Evolutionary conservation across 2,113 vertebrate genomes (phyloP).

Genomic region (Saimiri boliviensis): DNA sequence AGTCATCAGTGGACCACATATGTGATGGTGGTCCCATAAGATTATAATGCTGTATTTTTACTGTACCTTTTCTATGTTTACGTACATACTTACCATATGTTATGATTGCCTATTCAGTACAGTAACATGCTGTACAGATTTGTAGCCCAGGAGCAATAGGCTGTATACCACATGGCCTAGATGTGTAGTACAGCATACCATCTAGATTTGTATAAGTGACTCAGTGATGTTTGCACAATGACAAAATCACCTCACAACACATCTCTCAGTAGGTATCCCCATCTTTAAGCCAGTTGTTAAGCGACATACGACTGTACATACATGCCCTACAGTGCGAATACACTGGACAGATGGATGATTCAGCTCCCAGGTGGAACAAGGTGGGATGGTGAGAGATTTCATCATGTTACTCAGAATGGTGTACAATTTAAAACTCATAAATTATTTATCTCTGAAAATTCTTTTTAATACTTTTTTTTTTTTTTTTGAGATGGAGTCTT

Average conservation of each 20-base stretch:
- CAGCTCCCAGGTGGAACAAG: not conserved
- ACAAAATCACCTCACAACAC: not conserved
- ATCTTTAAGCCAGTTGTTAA: not conserved
- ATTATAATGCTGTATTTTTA: not conserved
- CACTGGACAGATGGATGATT: not conserved
- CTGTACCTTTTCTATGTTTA: not conserved
- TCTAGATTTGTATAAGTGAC: not conserved
- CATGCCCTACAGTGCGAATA: not conserved
- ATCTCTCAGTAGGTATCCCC: not conserved
- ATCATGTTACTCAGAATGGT: not conserved
- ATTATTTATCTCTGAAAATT: not conserved
- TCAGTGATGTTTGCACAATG: not conserved
- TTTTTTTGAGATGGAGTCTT: too few species aligned
- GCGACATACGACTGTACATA: rapidly evolving
- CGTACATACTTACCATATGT: not conserved
- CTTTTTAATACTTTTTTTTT: not conserved
- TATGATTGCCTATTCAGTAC: not conserved
- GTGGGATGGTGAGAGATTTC: not conserved
- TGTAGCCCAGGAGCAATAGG: not conserved
- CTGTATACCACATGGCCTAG: not conserved
- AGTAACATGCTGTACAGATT: not conserved
- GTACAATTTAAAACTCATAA: not conserved
- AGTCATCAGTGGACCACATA: not conserved
- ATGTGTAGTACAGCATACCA: not conserved
- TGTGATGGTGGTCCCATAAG: not conserved